Conservation (phyloP, 1,140 invertebrate genomes). For the Micrasema longulum region DNA sequence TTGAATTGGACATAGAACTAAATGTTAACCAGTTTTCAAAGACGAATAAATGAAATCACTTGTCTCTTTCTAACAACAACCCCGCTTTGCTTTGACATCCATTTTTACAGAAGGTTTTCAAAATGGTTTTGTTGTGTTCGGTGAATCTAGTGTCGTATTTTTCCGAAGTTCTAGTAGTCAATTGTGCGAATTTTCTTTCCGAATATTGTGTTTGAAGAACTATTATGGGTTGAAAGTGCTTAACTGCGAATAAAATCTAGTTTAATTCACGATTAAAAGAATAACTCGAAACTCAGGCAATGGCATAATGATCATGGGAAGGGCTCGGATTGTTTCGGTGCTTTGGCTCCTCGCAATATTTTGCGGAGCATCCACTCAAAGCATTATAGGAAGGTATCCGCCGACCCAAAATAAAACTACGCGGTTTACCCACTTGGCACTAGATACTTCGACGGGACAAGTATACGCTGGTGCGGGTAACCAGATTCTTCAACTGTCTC, state of each 20-base stretch:
- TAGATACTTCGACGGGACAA: constrained; percentile 72
- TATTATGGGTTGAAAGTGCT: constrained; percentile 41
- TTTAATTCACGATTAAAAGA: constrained; percentile 25
- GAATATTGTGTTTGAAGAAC: constrained; percentile 5
- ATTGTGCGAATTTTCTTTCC: not conserved
- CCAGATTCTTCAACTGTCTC: constrained; percentile 83
- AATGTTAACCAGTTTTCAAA: constrained; percentile 12
- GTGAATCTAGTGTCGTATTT: constrained; percentile 1
- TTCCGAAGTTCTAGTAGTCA: constrained; percentile 14
- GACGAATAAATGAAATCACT: constrained; percentile 1
- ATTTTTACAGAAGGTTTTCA: constrained; percentile 48
- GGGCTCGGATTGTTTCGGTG: constrained; percentile 40
- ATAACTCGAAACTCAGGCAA: constrained; percentile 33
- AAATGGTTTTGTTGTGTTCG: constrained; percentile 48
- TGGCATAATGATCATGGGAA: constrained; percentile 48
- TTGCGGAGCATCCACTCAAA: constrained; percentile 32
- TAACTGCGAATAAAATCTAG: constrained; percentile 16
- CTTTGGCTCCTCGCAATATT: constrained; percentile 40
- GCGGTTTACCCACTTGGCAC: constrained; percentile 65
- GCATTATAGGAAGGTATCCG: constrained; percentile 37
- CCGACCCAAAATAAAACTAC: constrained; percentile 43
- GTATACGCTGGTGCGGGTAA: constrained; percentile 86
- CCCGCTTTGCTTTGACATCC: constrained; percentile 45
- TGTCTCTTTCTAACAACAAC: constrained; percentile 37
- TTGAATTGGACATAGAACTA: too few relatives aligned